A percentile compares a stretch with the other conserved stretches of the same genome.
These are phyloP conservation scores for Schizopygopsis malacanthus DNA, from an alignment of 2,797 vertebrate genomes.

Conservation along the genomic window DNA sequence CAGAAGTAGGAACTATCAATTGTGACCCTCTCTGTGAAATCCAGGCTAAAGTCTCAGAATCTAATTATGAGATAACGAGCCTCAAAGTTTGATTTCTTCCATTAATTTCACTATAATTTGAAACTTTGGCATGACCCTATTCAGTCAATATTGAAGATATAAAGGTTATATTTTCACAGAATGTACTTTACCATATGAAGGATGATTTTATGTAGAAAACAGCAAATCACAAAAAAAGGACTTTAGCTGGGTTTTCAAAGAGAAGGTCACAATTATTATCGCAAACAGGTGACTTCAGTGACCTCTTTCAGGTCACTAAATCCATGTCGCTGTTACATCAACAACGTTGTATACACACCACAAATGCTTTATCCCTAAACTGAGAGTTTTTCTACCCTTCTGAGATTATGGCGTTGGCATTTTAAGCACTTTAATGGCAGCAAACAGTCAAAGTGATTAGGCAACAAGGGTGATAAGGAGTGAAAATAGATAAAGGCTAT, in stretches of 20 bases:
- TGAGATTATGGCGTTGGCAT: background rate
- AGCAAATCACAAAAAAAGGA: too few relatives aligned
- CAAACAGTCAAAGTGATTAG: conserved; percentile 45
- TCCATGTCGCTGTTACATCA: conserved; percentile 4
- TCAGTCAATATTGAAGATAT: too few relatives aligned
- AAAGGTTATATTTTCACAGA: too few relatives aligned
- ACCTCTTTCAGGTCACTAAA: background rate
- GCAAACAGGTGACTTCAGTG: background rate
- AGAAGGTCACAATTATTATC: background rate
- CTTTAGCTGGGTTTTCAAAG: too few relatives aligned
- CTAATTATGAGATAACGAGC: too few relatives aligned
- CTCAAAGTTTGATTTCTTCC: too few relatives aligned
- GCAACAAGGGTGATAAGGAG: conserved; percentile 36
- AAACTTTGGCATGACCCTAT: too few relatives aligned
- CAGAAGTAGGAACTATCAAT: background rate
- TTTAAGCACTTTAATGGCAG: conserved; percentile 24
- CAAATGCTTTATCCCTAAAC: background rate
- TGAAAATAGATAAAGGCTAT: conserved; percentile 42
- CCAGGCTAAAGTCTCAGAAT: too few relatives aligned
- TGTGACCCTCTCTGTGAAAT: too few relatives aligned
- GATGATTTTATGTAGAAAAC: too few relatives aligned
- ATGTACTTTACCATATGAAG: too few relatives aligned
- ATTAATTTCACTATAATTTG: too few relatives aligned
- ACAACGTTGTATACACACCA: background rate
- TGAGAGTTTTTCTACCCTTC: background rate